A percentile compares a stretch with the other conserved stretches of the same genome.
Conservation (phyloP, 2,113 vertebrate species). For the Pogonocichla stellata region DNA sequence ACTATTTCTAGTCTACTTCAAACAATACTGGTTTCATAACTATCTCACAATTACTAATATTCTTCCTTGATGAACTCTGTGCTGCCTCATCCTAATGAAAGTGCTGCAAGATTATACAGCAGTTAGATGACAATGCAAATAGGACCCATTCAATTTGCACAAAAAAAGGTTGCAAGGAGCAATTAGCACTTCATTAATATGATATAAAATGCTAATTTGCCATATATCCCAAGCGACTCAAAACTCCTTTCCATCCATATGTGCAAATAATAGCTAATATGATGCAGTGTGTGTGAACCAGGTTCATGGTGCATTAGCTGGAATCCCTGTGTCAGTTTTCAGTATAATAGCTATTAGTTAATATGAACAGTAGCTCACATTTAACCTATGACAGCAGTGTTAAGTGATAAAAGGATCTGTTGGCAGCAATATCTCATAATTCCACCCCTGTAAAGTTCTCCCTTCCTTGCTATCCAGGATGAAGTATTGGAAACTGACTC, state of each 20-base stretch:
- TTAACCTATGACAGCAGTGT: conserved; percentile 27
- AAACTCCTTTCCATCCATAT: conserved; percentile 40
- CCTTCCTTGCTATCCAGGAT: not conserved
- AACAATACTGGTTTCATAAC: not conserved
- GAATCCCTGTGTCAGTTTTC: conserved; percentile 49
- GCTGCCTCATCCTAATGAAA: conserved; percentile 33
- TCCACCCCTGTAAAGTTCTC: conserved; percentile 1
- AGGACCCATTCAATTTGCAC: conserved; percentile 57
- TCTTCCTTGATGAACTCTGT: conserved; percentile 48
- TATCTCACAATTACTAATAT: conserved; percentile 36
- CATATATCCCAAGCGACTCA: conserved; percentile 52
- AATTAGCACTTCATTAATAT: conserved; percentile 75
- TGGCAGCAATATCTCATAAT: conserved; percentile 23
- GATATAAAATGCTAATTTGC: conserved; percentile 72
- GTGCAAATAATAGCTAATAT: conserved; percentile 30
- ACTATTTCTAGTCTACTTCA: not conserved
- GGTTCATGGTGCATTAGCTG: conserved; percentile 19
- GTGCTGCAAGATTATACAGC: conserved; percentile 38
- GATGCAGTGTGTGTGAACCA: not conserved
- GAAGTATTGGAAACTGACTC: conserved; percentile 20
- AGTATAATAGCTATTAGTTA: conserved; percentile 60
- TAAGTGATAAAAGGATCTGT: conserved; percentile 25
- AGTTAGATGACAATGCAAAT: conserved; percentile 36
- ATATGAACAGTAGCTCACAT: conserved; percentile 42
- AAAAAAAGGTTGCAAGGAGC: conserved; percentile 63